Evolutionary conservation across 2,888 invertebrate species (phyloP), one percentile per base, ranked within the genome.

Genomic region (Dexiosoma caninum): DNA sequence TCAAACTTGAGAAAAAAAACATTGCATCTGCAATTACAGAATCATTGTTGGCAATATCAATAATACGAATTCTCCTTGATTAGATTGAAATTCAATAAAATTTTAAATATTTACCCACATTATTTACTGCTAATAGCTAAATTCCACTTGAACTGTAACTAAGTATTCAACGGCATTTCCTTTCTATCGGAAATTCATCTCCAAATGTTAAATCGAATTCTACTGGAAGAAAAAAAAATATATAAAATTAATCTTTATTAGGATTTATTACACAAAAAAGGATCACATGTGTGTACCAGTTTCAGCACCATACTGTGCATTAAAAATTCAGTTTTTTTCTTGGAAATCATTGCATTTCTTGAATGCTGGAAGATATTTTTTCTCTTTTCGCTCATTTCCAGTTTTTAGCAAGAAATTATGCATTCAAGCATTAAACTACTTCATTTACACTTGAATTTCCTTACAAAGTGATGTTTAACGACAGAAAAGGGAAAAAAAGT

Each of bases 381-480:
- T 30, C 4, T 49, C 12, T 16, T n/a, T 51, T 8, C 23, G n/a
- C 37, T 42, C 42, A 51, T 57, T 66, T 40, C 55, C 69, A 32
- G 37, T 35, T 55, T 57, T 60, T 8, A 32, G 19, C 30, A 62
- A 67, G 35, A 76, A 72, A 82, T 76, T 78, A 76, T 82, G 78
- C 78, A 82, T 55, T 72, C 67, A 79, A 72, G 79, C 82, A 79
- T 79, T 79, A 82, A 82, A 82, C 62, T 82, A 64, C 72, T 76
- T 78, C 82, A 79, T 78, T 82, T 79, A 72, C 82, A 76, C 79
- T 76, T 72, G 75, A 79, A 64, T 76, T 72, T 82, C 30, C 60
- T 32, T 71, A 76, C 72, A 82, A 82, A 81, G 69, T 59, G 37
- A 69, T 32, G 55, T 72, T 77, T 72, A 72, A 77, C 57, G 66